phyloP scores from a whole-genome alignment of 1,140 invertebrate species.

The Cataglyphis hispanica region DNA sequence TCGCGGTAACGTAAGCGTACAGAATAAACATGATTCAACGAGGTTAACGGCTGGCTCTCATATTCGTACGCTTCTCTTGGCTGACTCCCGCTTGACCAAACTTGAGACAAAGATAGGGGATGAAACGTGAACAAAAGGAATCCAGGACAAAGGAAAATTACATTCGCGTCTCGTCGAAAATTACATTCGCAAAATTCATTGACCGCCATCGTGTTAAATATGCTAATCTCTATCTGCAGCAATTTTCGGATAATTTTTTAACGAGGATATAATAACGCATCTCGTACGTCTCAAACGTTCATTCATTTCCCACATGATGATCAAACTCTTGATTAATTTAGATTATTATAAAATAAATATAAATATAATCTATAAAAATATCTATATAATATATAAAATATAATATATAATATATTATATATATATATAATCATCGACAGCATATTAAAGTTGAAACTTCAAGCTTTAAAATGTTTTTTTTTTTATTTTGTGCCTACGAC shows the following conservation, averaged over 20 bases:
- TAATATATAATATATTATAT: too few species aligned
- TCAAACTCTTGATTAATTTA: neutral
- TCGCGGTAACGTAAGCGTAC: slow-evolving; percentile 38
- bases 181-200: slow-evolving; percentile 38
- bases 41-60: neutral
- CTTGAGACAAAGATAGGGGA: slow-evolving; percentile 45
- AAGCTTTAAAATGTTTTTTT: too few species aligned
- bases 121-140: slow-evolving; percentile 47
- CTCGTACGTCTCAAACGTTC: neutral
- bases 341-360: neutral
- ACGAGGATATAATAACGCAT: slow-evolving; percentile 13
- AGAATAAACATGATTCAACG: slow-evolving; percentile 53
- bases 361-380: too few species aligned
- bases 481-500: too few species aligned
- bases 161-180: slow-evolving; percentile 41
- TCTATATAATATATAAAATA: too few species aligned
- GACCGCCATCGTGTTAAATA: neutral
- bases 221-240: slow-evolving; percentile 30
- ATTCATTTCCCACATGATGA: neutral
- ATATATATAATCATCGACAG: too few species aligned
- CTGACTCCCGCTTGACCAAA: slow-evolving; percentile 38
- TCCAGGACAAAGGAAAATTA: slow-evolving; percentile 46
- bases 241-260: slow-evolving; percentile 24
- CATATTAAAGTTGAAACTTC: too few species aligned
- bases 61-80: neutral